Evolutionary conservation across 2,888 invertebrate species (phyloP), one percentile per base, ranked within the genome.

Genomic region (Apantesis nais): DNA sequence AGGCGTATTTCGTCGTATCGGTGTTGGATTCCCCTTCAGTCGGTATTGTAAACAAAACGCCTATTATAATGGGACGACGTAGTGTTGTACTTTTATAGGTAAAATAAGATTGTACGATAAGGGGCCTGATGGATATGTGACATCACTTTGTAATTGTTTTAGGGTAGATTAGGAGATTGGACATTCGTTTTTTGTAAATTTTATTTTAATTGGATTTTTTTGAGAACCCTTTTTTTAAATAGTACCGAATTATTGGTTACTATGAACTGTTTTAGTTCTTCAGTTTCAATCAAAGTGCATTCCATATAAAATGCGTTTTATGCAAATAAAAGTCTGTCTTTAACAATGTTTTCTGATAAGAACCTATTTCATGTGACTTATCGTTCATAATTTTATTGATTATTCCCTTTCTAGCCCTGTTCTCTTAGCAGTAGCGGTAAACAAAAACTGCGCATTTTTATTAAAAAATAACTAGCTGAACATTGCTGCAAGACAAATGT

Each of bases 41-140:
- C 88, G 89, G 89, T 62, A 73, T 73, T 73, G 72, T 93, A 94
- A 94, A 94, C 93, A 93, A 93, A 93, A 93, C 93, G 93, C 92
- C 93, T 92, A 92, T 93, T 93, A 93, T 92, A 93, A 93, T 93
- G 90, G 89, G 88, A 88, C 86, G 86, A 85, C 85, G 63, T 90
- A 91, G 92, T 83, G 92, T 77, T 87, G 90, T 73, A 78, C 68
- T 61, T 44, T 70, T 80, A 78, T 86, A 85, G 86, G 87, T 85
- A 78, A 70, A 80, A 70, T 76, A 70, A 73, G 72, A 82, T 78
- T 39, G 73, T 29, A 71, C 65, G 80, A 80, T 82, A 80, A 70
- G 70, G 66, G 69, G 62, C 65, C 69, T 71, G 73, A 77, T 77
- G 65, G 80, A 76, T 78, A 74, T 74, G 66, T 77, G 71, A 73